Base-by-base conservation (phyloP, 1,140 invertebrate genomes). In the Drosophila seguyi region DNA sequence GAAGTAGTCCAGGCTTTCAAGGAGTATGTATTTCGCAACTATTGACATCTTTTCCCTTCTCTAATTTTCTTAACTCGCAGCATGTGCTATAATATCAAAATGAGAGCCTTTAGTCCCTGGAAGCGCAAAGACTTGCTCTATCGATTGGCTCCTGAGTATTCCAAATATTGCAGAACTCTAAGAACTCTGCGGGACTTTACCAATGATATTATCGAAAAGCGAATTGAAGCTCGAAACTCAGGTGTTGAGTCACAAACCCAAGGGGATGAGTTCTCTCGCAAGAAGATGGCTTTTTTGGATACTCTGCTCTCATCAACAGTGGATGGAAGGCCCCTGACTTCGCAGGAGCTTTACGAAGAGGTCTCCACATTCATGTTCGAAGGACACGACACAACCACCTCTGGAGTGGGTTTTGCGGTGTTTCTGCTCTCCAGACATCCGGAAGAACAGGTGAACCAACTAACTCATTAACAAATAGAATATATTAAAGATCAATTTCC, bases 351-450 rank as follows among this genome's bases (percentile, higher is more conserved):
- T 20, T 93, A 94, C 63, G 95, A 96, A 80, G 95, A 96, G 92
- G 95, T 95, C 0, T 95, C 96, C 69, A 96, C 95, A 8, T 96
- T 96, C 69, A 96, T 96, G 95, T 96, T 95, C 92, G 95, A 95
- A 93, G 93, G 93, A 1, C 93, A 93, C 31, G 93, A 93, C 39
- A 93, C 93, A 1, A 93, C 93, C 0, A 91, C 92, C 0, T 92
- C 93, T 6, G 93, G 83, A 6, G 81, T 93, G 4, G 77, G 80
- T 1, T 93, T 93, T 71, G 75, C 85, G 0, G 56, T 92, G 0
- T 92, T 90, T 44, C 53, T 90, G 39, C 61, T 93, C 0, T 92
- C 93, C 1, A 61, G 88, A 22, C 71, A 93, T 57, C 83, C 76
- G 18, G 75, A 86, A 4, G 81, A 94, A 1, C 93, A 93, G 71